These are phyloP conservation scores for Tetanocera ferruginea DNA, from an alignment of 2,888 invertebrate genomes.

Conservation along the genomic window DNA sequence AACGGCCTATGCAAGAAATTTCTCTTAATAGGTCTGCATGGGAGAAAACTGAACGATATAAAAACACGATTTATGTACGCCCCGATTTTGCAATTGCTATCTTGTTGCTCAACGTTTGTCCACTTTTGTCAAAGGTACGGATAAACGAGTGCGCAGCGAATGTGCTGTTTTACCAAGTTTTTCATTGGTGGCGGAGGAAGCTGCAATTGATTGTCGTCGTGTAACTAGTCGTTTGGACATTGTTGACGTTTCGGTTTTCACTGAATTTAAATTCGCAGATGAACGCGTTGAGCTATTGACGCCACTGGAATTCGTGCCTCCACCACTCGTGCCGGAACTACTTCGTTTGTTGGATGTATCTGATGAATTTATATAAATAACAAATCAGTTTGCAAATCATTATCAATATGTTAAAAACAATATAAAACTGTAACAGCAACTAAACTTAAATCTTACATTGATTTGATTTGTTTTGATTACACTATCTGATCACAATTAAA, in stretches of 20 bases:
- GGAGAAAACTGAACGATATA: no score
- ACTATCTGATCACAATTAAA: constrained; percentile 10
- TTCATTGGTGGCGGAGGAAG: constrained; percentile 35
- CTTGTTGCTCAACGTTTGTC: constrained; percentile 62
- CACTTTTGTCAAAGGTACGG: constrained; percentile 70
- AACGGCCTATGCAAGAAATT: no score
- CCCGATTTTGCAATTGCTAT: neutral
- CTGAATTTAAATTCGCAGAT: constrained; percentile 47
- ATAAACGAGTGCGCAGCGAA: constrained; percentile 70
- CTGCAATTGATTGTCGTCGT: constrained; percentile 69
- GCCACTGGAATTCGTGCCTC: constrained; percentile 49
- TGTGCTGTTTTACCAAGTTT: constrained; percentile 50
- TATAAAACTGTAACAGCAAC: neutral
- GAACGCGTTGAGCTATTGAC: constrained; percentile 39
- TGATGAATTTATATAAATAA: constrained; percentile 17
- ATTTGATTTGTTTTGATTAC: constrained; percentile 7
- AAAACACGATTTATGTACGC: no score
- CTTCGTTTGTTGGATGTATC: constrained; percentile 30
- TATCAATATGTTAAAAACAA: neutral
- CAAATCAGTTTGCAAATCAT: neutral
- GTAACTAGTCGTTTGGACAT: constrained; percentile 60
- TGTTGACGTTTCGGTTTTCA: constrained; percentile 32
- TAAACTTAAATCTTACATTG: constrained; percentile 27
- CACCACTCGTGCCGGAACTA: constrained; percentile 42
- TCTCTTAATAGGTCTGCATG: no score